A percentile compares a stretch with the other conserved stretches of the same genome.
Conservation (phyloP, 2,113 vertebrate genomes). For the Sinosuthora webbiana region DNA sequence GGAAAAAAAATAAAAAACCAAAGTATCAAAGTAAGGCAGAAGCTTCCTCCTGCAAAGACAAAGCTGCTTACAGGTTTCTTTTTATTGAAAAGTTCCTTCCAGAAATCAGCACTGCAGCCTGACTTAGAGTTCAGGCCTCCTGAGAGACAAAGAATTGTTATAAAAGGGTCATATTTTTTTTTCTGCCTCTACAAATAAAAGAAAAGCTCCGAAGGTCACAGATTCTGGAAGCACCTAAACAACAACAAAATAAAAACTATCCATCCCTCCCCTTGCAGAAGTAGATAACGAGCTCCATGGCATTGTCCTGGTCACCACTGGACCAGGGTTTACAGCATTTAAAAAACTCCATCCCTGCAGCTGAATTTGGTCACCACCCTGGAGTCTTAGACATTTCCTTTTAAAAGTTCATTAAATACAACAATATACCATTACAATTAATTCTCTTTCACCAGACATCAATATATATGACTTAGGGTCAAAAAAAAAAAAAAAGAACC, state of each 20-base stretch:
- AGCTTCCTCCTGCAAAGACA: conserved; percentile 54
- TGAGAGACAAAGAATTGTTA: conserved; percentile 2
- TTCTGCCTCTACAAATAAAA: background rate
- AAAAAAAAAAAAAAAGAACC: background rate
- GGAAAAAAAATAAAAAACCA: background rate
- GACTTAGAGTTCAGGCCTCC: background rate
- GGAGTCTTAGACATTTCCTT: background rate
- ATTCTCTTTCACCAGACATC: background rate
- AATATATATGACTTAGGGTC: accelerated
- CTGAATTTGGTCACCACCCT: background rate
- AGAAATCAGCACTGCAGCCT: conserved; percentile 26
- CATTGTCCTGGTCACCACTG: background rate
- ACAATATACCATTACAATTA: background rate
- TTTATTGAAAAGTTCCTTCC: conserved; percentile 7
- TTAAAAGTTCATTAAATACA: background rate
- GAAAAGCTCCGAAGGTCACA: background rate
- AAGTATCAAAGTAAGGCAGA: conserved; percentile 16
- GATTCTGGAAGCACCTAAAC: conserved; percentile 24
- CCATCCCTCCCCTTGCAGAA: background rate
- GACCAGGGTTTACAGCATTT: background rate
- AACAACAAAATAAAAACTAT: conserved; percentile 7
- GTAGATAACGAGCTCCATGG: background rate
- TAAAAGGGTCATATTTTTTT: conserved; percentile 38
- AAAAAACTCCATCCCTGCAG: background rate
- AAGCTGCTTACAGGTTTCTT: conserved; percentile 15